These are phyloP conservation scores for Apis dorsata DNA, from an alignment of 1,140 invertebrate genomes.

Conservation along the genomic window DNA sequence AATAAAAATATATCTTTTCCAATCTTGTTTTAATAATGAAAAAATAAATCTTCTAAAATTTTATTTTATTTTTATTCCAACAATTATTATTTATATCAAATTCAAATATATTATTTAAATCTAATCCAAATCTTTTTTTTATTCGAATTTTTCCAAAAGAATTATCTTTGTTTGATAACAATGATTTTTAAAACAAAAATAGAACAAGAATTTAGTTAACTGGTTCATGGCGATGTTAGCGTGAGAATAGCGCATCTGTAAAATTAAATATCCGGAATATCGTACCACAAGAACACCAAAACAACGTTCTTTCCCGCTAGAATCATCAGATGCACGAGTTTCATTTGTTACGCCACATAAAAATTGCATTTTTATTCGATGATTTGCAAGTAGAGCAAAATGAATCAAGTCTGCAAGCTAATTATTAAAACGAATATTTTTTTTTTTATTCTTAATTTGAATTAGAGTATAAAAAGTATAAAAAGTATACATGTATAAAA, in stretches of 20 bases:
- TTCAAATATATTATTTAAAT: too few relatives aligned
- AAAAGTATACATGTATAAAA: background rate
- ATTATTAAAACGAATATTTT: background rate
- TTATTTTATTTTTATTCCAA: too few relatives aligned
- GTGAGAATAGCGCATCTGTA: background rate
- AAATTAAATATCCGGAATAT: conserved; percentile 42
- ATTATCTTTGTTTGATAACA: too few relatives aligned
- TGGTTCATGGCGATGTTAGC: background rate
- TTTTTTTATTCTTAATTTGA: too few relatives aligned
- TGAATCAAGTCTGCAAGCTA: background rate
- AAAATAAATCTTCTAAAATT: too few relatives aligned
- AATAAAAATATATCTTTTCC: too few relatives aligned
- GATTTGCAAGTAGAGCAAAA: background rate
- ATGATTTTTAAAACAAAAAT: too few relatives aligned
- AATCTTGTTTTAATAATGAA: too few relatives aligned
- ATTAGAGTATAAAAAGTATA: background rate
- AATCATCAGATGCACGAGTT: background rate
- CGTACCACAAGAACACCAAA: background rate
- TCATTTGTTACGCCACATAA: background rate
- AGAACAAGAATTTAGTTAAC: background rate
- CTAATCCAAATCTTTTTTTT: too few relatives aligned
- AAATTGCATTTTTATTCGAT: background rate
- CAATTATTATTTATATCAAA: too few relatives aligned
- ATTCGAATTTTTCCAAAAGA: too few relatives aligned
- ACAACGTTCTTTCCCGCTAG: background rate